Percentiles rank a stretch among this genome's conserved stretches.
Evolutionary conservation across 2,113 vertebrate genomes (phyloP).

Genomic region (Dipodomys ordii): DNA sequence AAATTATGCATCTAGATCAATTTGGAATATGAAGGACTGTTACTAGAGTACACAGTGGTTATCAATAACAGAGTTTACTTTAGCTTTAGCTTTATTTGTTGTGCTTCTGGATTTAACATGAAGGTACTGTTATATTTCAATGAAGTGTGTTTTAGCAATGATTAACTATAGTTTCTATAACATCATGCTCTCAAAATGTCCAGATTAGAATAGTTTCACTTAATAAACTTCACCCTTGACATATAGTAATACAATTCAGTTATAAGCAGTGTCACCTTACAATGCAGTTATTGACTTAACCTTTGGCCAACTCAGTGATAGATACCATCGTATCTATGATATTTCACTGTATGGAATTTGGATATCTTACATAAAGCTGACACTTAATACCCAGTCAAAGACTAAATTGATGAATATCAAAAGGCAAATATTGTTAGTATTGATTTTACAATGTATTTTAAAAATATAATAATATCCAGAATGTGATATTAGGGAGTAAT

Average conservation of each 20-base stretch:
- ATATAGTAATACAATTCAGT: neutral
- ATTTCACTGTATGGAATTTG: neutral
- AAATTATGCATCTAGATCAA: constrained; percentile 28
- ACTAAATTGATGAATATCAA: constrained; percentile 26
- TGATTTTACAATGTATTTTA: neutral
- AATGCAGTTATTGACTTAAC: neutral
- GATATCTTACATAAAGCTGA: neutral
- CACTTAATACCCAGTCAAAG: neutral
- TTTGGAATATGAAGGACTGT: neutral
- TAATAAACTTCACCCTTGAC: neutral
- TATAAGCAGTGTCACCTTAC: neutral
- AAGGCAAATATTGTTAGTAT: neutral
- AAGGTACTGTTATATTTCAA: neutral
- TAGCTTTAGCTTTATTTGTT: neutral
- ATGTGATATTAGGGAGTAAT: neutral
- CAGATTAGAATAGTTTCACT: constrained; percentile 31
- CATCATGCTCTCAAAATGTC: neutral
- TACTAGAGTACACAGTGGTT: neutral
- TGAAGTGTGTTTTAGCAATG: constrained; percentile 26
- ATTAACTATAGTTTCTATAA: neutral
- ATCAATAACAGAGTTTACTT: neutral
- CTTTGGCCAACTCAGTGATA: neutral
- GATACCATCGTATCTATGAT: neutral
- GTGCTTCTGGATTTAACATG: neutral
- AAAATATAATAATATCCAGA: too few species aligned